Conservation (phyloP, 2,113 vertebrate genomes). For the Rhagologus leucostigma region DNA sequence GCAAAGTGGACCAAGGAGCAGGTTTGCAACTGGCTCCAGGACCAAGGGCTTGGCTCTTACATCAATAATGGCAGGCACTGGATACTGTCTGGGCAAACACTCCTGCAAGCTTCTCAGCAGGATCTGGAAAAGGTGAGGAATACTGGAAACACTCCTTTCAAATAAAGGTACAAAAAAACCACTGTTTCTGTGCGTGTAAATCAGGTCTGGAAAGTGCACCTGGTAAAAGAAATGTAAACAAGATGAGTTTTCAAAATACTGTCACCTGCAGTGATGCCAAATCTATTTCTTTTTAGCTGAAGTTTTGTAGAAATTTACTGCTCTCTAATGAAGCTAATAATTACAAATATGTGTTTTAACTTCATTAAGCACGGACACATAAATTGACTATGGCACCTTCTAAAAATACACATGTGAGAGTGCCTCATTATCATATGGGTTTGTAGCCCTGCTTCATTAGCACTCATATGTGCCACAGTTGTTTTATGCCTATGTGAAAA, state of each 20-base stretch:
- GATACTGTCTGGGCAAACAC: slow-evolving; percentile 92
- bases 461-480: not conserved
- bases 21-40: slow-evolving; percentile 93
- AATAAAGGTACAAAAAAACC: not conserved
- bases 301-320: not conserved
- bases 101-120: slow-evolving; percentile 93
- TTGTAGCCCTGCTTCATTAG: not conserved
- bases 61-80: slow-evolving; percentile 85
- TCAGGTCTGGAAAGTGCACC: not conserved
- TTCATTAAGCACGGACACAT: not conserved
- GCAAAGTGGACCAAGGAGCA: slow-evolving; percentile 96
- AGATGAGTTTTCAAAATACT: not conserved
- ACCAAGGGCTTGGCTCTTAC: slow-evolving; percentile 91
- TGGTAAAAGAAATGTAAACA: not conserved
- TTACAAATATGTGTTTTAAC: not conserved
- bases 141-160: not conserved
- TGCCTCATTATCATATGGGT: not conserved
- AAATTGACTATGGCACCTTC: not conserved
- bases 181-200: not conserved
- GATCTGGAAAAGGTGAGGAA: slow-evolving; percentile 92
- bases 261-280: not conserved
- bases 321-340: not conserved
- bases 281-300: not conserved
- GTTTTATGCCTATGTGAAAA: not conserved
- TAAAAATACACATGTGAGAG: not conserved